Percentiles rank a stretch among this genome's conserved stretches.
Conservation (phyloP, 2,113 vertebrate species). For the Plecotus auritus region DNA sequence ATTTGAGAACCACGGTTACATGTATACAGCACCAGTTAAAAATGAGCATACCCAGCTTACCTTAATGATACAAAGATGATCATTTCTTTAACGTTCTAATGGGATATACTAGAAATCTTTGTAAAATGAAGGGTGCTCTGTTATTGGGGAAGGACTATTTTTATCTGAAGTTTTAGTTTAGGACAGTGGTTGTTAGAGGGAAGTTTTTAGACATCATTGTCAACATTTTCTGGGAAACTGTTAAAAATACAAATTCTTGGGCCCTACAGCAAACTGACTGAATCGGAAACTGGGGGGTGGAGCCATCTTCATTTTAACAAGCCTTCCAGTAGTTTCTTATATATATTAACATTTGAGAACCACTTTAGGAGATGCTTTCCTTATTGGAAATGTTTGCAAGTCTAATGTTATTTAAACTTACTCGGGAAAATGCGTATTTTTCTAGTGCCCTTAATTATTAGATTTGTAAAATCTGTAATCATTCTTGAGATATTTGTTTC, state of each 20-base stretch:
- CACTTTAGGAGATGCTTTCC: neutral
- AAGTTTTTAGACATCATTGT: neutral
- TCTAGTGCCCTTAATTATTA: neutral
- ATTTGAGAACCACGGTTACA: neutral
- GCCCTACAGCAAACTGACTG: neutral
- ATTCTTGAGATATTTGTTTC: neutral
- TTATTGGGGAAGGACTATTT: neutral
- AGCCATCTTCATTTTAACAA: neutral
- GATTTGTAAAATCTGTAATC: neutral
- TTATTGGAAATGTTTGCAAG: neutral
- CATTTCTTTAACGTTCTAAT: neutral
- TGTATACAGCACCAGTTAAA: neutral
- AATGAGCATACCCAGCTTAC: neutral
- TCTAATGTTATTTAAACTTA: neutral
- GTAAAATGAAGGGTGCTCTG: neutral
- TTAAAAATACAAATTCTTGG: neutral
- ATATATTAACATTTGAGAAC: neutral
- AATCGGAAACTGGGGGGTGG: neutral
- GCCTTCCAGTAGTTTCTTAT: neutral
- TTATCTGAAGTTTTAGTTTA: constrained; percentile 23
- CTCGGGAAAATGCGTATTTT: neutral
- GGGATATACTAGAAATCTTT: neutral
- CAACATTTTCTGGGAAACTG: neutral
- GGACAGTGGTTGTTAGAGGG: neutral
- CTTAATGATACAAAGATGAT: neutral